phyloP scores from a whole-genome alignment of 2,113 vertebrate genomes.

The Pollimyrus isidori region DNA sequence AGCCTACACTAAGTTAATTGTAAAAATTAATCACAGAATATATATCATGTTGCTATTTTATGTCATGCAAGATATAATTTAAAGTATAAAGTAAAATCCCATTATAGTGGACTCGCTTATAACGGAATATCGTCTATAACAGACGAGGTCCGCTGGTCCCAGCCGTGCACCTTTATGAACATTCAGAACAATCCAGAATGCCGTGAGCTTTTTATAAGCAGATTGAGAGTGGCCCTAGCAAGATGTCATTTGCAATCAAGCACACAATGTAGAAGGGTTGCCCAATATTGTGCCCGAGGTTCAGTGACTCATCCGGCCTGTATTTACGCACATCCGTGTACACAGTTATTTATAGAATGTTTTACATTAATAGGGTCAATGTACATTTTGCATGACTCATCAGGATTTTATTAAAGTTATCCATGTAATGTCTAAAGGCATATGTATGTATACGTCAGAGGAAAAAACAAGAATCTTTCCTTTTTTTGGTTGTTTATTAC shows the following conservation, averaged over 20 bases:
- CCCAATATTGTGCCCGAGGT: background rate
- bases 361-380: background rate
- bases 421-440: background rate
- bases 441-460: background rate
- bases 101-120: too few species aligned
- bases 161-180: too few species aligned
- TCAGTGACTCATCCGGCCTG: slow-evolving; percentile 16
- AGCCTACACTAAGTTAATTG: too few species aligned
- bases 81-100: too few species aligned
- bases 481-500: background rate
- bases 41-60: too few species aligned
- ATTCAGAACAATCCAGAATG: background rate
- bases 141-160: too few species aligned
- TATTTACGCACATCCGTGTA: slow-evolving; percentile 15
- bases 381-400: background rate
- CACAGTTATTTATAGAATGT: background rate
- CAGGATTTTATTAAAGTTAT: background rate
- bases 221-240: background rate
- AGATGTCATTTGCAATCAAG: background rate
- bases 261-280: background rate
- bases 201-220: background rate
- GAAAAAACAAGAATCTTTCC: background rate
- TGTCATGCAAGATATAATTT: too few species aligned
- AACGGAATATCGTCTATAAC: too few species aligned
- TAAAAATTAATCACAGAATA: too few species aligned